Conservation (phyloP, 2,797 vertebrate species). For the Crypturellus tataupa region DNA sequence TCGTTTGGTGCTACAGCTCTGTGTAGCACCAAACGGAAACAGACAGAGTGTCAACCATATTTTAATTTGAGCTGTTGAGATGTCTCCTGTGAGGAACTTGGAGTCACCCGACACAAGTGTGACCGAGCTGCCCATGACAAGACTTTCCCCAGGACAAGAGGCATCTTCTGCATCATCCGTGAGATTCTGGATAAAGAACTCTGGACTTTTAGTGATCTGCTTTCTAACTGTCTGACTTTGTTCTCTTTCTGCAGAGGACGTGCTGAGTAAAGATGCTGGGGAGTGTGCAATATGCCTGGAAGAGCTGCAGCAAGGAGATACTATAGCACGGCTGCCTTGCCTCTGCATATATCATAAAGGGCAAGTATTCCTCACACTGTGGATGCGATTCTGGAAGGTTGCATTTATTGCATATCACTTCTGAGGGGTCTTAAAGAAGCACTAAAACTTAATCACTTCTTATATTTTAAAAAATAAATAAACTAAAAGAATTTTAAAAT, state of each 20-base stretch:
- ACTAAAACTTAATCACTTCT: not conserved
- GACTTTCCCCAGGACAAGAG: not conserved
- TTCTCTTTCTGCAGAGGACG: constrained; percentile 88
- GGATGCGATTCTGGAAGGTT: not conserved
- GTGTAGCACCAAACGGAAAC: not conserved
- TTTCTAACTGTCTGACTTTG: constrained; percentile 31
- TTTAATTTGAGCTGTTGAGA: not conserved
- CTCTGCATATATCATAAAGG: constrained; percentile 98
- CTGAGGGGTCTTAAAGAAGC: not conserved
- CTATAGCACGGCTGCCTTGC: constrained; percentile 95
- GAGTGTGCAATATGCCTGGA: constrained; percentile 98
- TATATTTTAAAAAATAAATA: not conserved
- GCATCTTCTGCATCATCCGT: not conserved
- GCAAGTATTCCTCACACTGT: constrained; percentile 73
- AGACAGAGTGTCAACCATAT: not conserved
- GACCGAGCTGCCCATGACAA: not conserved
- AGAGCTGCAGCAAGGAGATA: constrained; percentile 93
- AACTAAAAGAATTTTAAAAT: not conserved
- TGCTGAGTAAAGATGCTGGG: constrained; percentile 92
- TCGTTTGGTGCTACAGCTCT: not conserved
- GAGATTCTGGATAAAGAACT: not conserved
- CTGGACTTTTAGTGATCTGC: not conserved
- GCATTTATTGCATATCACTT: not conserved
- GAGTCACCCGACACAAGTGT: not conserved
- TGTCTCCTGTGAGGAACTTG: not conserved